Evolutionary conservation across 1,140 invertebrate species (phyloP), one percentile per base, ranked within the genome.

Genomic region (Cydia splendana): DNA sequence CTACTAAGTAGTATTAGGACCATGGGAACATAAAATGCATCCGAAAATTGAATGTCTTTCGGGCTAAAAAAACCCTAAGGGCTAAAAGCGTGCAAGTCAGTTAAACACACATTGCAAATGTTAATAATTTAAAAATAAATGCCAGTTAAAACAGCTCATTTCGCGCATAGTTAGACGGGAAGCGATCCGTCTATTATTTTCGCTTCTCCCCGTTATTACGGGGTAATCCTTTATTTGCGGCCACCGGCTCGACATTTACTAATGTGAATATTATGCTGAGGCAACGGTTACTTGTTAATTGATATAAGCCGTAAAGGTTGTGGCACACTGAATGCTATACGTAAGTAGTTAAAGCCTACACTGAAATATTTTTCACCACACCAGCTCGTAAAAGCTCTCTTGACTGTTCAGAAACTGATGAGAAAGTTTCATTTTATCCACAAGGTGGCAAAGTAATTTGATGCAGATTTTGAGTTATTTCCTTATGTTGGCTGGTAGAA

Each of bases 201-300:
- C 34, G 34, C n/a, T 69, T 69, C 28, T 42, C 67, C 28, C 65
- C 67, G 65, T 71, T 71, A 71, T 71, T 71, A 38, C 34, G 15
- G 34, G 34, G 30, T 38, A 71, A 71, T 71, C 67, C 30, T 71
- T 71, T 71, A 71, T 71, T 71, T 71, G 67, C 67, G 34, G 30
- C 7, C 67, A 38, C 67, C n/a, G n/a, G 67, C 67, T 38, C 30
- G 67, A 71, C 67, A 38, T 71, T 71, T 71, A 71, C 67, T 71
- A 71, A 71, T 71, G 67, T 15, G 38, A 71, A 38, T 71, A 71
- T 71, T 71, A 71, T 71, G 67, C 57, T 24, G 20, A 62, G 20
- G 57, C 20, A 62, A 62, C 67, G 67, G 30, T 38, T 71, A 20
- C 30, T 38, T 38, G n/a, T 42, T 71, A 71, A 71, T 71, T 71